A percentile compares a stretch with the other conserved stretches of the same genome.
Evolutionary conservation across 2,113 vertebrate genomes (phyloP).

Genomic region (Cinclus mexicanus): DNA sequence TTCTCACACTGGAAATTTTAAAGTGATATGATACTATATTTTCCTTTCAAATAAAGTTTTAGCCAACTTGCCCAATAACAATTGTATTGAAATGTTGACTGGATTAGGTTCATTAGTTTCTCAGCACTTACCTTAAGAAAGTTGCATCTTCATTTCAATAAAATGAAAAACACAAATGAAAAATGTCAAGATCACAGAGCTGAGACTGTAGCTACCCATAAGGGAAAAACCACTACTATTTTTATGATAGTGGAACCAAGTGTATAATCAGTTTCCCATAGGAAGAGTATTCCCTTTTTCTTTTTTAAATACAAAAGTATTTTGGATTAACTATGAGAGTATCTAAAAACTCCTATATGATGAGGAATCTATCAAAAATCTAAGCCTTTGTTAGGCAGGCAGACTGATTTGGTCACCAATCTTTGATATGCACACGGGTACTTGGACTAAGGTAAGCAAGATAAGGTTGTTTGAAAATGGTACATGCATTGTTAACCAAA

Average conservation of each 20-base stretch:
- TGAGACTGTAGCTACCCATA: neutral
- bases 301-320: neutral
- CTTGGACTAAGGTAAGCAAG: neutral
- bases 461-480: neutral
- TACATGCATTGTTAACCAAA: neutral
- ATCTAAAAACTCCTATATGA: neutral
- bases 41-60: neutral
- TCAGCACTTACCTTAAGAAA: neutral
- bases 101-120: neutral
- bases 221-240: rapidly evolving
- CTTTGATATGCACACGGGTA: neutral
- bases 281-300: neutral
- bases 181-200: neutral
- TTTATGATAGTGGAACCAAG: neutral
- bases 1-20: neutral
- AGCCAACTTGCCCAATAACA: neutral
- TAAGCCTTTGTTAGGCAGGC: neutral
- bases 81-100: neutral
- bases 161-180: neutral
- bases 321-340: neutral
- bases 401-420: neutral
- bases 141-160: neutral
- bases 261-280: neutral
- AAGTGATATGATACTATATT: neutral
- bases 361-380: neutral